These are phyloP conservation scores for Tapera naevia DNA, from an alignment of 2,797 vertebrate genomes.

Conservation along the genomic window DNA sequence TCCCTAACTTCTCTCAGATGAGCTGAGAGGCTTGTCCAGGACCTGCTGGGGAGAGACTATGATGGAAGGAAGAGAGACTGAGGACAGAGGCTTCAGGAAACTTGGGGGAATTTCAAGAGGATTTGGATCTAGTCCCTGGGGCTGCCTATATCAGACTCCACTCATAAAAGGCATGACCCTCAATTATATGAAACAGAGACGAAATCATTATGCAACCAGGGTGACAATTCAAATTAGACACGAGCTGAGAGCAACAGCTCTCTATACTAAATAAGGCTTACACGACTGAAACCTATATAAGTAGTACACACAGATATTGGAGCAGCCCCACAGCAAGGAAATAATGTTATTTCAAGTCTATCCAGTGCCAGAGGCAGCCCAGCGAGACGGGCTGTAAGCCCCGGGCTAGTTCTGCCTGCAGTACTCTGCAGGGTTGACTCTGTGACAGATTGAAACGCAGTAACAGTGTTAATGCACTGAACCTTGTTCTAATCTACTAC, in stretches of 20 bases:
- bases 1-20: background rate
- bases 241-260: background rate
- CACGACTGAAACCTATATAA: background rate
- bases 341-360: background rate
- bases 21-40: background rate
- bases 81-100: background rate
- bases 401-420: background rate
- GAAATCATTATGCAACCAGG: background rate
- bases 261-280: background rate
- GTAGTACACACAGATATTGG: background rate
- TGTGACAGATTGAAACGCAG: slow-evolving; percentile 50
- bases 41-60: background rate
- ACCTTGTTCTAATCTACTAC: slow-evolving; percentile 65
- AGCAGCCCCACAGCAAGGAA: background rate
- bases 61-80: background rate
- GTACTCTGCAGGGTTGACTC: slow-evolving; percentile 51
- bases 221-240: background rate
- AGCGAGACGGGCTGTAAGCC: background rate
- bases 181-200: background rate
- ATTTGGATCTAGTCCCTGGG: background rate
- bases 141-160: background rate
- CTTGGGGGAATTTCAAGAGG: background rate
- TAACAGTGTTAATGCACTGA: slow-evolving; percentile 59
- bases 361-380: background rate
- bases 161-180: background rate